phyloP scores from a whole-genome alignment of 2,797 vertebrate genomes.

The Tenualosa ilisha region DNA sequence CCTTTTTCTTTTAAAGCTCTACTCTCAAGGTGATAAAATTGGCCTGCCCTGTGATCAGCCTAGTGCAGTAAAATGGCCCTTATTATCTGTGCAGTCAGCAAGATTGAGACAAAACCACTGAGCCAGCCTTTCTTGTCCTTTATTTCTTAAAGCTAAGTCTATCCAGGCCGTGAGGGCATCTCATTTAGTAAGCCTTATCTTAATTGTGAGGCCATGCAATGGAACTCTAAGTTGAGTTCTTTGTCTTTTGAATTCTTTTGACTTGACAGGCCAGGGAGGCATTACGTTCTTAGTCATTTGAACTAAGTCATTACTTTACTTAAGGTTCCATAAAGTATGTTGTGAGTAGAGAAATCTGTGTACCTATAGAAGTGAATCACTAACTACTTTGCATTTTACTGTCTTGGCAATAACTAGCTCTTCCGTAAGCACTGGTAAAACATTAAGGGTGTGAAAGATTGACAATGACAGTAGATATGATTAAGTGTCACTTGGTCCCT shows the following conservation, averaged over 20 bases:
- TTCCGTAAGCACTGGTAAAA: too few relatives aligned
- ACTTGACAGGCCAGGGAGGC: neutral
- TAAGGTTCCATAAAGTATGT: too few relatives aligned
- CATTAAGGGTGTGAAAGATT: neutral
- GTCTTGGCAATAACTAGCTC: too few relatives aligned
- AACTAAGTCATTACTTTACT: neutral
- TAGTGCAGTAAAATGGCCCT: neutral
- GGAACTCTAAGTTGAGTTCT: neutral
- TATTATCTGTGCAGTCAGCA: slow-evolving; percentile 28
- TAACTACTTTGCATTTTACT: neutral
- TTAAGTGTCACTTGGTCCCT: neutral
- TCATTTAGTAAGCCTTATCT: neutral
- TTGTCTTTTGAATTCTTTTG: neutral
- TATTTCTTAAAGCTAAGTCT: neutral
- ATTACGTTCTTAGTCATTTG: neutral
- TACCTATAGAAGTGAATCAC: neutral
- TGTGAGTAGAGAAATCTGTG: too few relatives aligned
- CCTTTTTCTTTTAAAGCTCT: slow-evolving; percentile 19
- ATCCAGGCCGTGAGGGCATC: neutral
- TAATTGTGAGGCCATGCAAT: neutral
- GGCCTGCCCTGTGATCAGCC: slow-evolving; percentile 24
- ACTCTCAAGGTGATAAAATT: slow-evolving; percentile 30
- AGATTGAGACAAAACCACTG: slow-evolving; percentile 6
- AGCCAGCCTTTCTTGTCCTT: neutral
- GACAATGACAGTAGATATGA: neutral